Evolutionary conservation across 2,888 invertebrate species (phyloP).

Genomic region (Dendrolimus houi): DNA sequence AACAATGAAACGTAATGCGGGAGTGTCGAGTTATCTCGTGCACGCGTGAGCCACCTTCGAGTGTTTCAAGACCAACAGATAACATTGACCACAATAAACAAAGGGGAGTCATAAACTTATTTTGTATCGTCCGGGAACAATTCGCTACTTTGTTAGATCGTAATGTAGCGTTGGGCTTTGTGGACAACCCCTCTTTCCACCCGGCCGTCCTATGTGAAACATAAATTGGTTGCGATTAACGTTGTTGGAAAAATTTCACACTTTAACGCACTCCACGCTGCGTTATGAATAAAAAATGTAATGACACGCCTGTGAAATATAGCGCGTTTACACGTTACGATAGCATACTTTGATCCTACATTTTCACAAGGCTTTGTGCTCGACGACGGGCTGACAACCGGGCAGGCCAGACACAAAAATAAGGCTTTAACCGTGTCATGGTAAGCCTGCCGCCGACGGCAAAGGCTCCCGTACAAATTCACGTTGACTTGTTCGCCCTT

Average conservation of each 20-base stretch:
- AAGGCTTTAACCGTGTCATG: conserved; percentile 73
- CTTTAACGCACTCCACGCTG: conserved; percentile 11
- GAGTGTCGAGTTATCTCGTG: conserved; percentile 46
- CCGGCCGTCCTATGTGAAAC: conserved; percentile 1
- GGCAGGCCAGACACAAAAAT: conserved; percentile 72
- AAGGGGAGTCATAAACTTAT: conserved; percentile 61
- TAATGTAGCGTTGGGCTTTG: neutral
- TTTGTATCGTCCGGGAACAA: conserved; percentile 54
- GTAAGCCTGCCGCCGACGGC: conserved; percentile 74
- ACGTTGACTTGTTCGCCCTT: conserved; percentile 58
- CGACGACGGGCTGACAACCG: conserved; percentile 70
- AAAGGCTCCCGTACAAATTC: conserved; percentile 72
- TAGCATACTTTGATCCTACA: conserved; percentile 69
- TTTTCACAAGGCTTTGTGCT: conserved; percentile 72
- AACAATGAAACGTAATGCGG: conserved; percentile 58
- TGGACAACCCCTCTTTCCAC: neutral
- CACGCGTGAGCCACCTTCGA: conserved; percentile 40
- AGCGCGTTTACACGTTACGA: conserved; percentile 43
- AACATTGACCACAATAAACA: conserved; percentile 61
- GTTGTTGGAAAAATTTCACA: conserved; percentile 18
- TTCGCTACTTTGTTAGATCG: conserved; percentile 41
- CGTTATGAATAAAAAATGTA: conserved; percentile 23
- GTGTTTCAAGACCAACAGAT: conserved; percentile 46
- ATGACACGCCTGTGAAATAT: conserved; percentile 38
- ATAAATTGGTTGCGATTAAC: conserved; percentile 19